Percentiles rank a stretch among this genome's conserved stretches.
Conservation (phyloP, 2,888 invertebrate genomes). For the Ceratothoa steindachneri region DNA sequence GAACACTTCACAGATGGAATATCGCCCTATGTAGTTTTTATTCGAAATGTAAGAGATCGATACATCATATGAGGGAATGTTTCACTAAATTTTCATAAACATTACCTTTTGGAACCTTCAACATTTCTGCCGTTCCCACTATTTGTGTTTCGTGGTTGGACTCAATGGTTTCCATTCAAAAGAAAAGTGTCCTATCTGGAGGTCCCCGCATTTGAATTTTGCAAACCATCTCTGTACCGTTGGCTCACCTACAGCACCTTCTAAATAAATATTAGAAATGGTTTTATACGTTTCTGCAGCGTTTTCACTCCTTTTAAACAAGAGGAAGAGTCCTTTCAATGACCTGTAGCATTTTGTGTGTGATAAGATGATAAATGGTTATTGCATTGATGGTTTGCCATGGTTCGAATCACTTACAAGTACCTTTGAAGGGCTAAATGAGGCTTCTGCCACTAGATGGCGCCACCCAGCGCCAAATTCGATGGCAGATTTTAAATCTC, state of each 20-base stretch:
- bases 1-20: background rate
- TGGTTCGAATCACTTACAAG: too few species aligned
- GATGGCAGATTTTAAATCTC: too few species aligned
- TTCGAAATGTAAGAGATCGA: background rate
- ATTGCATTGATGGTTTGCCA: too few species aligned
- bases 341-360: too few species aligned
- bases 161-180: background rate
- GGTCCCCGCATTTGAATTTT: background rate
- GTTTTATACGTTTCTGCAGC: too few species aligned
- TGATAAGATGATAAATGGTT: too few species aligned
- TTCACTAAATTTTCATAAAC: background rate
- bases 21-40: background rate
- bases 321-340: too few species aligned
- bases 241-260: background rate
- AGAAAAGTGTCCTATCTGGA: background rate
- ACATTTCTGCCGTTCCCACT: background rate
- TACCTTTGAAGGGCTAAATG: too few species aligned
- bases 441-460: too few species aligned
- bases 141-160: background rate
- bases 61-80: background rate
- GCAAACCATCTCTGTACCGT: background rate
- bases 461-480: too few species aligned
- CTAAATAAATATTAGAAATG: background rate
- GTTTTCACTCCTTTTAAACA: background rate
- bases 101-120: background rate